Base-by-base conservation (phyloP, 2,113 vertebrate genomes). In the Gasterosteus nipponicus region DNA sequence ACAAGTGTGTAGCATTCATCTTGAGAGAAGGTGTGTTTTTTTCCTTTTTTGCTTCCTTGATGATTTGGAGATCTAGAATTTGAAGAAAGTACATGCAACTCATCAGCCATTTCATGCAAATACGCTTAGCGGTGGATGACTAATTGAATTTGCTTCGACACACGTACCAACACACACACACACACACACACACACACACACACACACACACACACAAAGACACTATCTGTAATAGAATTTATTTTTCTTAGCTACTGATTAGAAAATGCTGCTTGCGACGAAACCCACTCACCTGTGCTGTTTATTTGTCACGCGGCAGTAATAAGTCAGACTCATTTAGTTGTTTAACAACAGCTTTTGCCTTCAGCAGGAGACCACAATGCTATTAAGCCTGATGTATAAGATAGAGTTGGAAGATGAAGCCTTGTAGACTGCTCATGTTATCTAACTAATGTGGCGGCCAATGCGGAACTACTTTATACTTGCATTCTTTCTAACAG, bases 261-360 rank as follows among this genome's bases (percentile, higher is more conserved):
- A 58, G 38, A 89, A 87, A 87, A 85, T n/a, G 60, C 75, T 77
- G 58, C 7, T 6, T 59, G 71, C 49, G 60, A 80, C 75, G 70
- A 80, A 89, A 83, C 38, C 73, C 59, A 31, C 46, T 80, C 73
- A 88, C 78, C 78, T 83, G 58, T 62, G 59, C 39, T 54, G 64
- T 86, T 84, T 87, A 72, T 85, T 88, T 87, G 83, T 86, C 74
- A 80, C 82, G 31, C 53, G 33, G 57, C 75, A 41, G 58, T 80
- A 81, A 82, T 92, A 89, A 87, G 92, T 91, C 85, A 83, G 59
- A 73, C 72, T 88, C 80, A 80, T 92, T 91, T 87, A 78, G 76
- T 89, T 81, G 69, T 85, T 82, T 74, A 80, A 87, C 75, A 76
- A 70, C 78, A 81, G 79, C 78, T 85, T 89, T 86, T 69, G 77